Percentiles rank a stretch among this genome's conserved stretches.
Evolutionary conservation across 2,113 vertebrate genomes (phyloP).

Genomic region (Bagarius yarrelli): DNA sequence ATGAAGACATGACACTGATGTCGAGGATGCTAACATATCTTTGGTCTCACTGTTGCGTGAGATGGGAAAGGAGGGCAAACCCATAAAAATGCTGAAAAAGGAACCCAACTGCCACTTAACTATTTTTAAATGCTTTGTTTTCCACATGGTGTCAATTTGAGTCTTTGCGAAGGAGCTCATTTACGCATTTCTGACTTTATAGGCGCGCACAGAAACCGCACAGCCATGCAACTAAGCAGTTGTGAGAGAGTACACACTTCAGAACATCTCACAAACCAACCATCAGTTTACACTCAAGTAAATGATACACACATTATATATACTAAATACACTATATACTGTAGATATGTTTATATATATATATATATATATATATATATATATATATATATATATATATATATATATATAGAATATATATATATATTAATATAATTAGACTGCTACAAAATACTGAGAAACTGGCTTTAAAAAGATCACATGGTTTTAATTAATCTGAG

Average conservation of each 20-base stretch:
- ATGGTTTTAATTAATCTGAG: conserved; percentile 38
- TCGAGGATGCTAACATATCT: conserved; percentile 43
- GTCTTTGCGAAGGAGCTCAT: conserved; percentile 70
- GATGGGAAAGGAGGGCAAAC: conserved; percentile 52
- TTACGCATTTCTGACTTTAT: conserved; percentile 68
- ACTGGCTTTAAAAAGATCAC: no score
- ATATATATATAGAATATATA: no score
- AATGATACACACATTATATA: not conserved
- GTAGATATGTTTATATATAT: no score
- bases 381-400: no score
- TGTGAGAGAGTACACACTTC: not conserved
- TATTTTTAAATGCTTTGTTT: conserved; percentile 68
- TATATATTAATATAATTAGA: no score
- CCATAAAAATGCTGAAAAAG: conserved; percentile 62
- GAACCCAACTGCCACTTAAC: conserved; percentile 62
- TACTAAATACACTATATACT: no score
- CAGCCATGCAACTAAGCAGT: conserved; percentile 51
- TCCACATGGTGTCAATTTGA: conserved; percentile 73
- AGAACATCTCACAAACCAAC: not conserved
- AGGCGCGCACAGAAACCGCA: conserved; percentile 65
- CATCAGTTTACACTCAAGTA: not conserved
- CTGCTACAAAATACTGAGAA: no score
- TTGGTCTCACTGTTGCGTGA: conserved; percentile 61
- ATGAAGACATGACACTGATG: conserved; percentile 31
- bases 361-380: no score